Percentiles rank a stretch among this genome's conserved stretches.
These are phyloP conservation scores for Drosophila neutralis DNA, from an alignment of 2,888 invertebrate species.

Conservation along the genomic window DNA sequence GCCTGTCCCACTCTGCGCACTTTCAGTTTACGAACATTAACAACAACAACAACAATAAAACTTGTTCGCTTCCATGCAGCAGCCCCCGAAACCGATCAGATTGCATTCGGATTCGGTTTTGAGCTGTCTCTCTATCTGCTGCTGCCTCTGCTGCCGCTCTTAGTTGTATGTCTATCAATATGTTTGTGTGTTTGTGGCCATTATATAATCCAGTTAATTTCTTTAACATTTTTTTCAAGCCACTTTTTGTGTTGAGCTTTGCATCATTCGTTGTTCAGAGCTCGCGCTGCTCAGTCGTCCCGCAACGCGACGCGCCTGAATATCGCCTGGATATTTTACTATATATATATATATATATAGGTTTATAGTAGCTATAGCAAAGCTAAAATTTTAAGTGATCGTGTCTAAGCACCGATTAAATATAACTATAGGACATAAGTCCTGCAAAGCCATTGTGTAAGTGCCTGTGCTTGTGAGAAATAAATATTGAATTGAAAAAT, in stretches of 20 bases:
- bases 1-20: constrained; percentile 52
- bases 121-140: constrained; percentile 27
- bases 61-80: constrained; percentile 68
- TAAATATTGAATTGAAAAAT: neutral
- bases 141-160: constrained; percentile 14
- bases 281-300: constrained; percentile 65
- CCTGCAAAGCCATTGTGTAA: constrained; percentile 23
- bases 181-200: constrained; percentile 43
- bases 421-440: neutral
- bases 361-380: neutral
- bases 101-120: constrained; percentile 67
- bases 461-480: constrained; percentile 12
- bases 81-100: constrained; percentile 65
- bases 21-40: constrained; percentile 64
- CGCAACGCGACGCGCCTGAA: constrained; percentile 54
- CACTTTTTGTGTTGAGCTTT: constrained; percentile 55
- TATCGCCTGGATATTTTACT: constrained; percentile 15
- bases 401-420: neutral
- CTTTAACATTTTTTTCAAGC: constrained; percentile 73
- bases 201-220: constrained; percentile 81
- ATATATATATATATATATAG: neutral
- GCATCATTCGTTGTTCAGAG: constrained; percentile 72
- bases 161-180: neutral
- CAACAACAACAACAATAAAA: constrained; percentile 50
- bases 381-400: neutral